Conservation (phyloP, 2,888 invertebrate species). For the Drosophila kuntzei region DNA sequence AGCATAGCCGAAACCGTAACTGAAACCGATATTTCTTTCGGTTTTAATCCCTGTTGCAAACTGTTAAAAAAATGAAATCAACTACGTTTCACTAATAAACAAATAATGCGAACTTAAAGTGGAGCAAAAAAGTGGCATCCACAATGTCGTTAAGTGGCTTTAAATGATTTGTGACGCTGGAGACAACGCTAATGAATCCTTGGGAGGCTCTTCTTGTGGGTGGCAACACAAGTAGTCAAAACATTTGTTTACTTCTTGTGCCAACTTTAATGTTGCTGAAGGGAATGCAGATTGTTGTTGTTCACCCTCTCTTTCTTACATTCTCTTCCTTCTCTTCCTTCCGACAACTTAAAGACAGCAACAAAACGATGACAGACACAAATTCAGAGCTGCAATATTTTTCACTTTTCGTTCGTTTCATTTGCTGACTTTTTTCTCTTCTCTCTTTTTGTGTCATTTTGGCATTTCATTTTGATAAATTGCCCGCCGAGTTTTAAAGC, state of each 20-base stretch:
- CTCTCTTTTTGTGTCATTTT: constrained; percentile 35
- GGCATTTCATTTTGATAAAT: constrained; percentile 77
- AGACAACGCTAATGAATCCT: constrained; percentile 48
- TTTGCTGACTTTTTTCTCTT: constrained; percentile 23
- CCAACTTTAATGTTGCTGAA: constrained; percentile 44
- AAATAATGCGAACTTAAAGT: constrained; percentile 24
- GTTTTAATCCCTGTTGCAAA: no score
- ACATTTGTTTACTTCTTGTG: constrained; percentile 72
- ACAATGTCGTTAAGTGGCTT: constrained; percentile 50
- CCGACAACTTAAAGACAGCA: not conserved
- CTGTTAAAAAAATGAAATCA: not conserved
- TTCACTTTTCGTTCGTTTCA: constrained; percentile 63
- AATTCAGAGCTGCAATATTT: constrained; percentile 66
- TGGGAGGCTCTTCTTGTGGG: constrained; percentile 15
- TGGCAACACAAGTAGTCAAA: constrained; percentile 38
- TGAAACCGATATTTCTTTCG: no score
- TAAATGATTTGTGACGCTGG: constrained; percentile 58
- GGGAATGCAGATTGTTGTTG: constrained; percentile 32
- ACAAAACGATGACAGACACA: constrained; percentile 48
- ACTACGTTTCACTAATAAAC: not conserved
- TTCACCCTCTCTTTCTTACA: constrained; percentile 24
- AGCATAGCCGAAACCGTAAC: no score
- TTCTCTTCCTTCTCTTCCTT: not conserved
- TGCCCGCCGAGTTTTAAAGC: constrained; percentile 46
- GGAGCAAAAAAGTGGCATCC: constrained; percentile 30